Base-by-base conservation (phyloP, 2,113 vertebrate species). In the Hylia prasina region DNA sequence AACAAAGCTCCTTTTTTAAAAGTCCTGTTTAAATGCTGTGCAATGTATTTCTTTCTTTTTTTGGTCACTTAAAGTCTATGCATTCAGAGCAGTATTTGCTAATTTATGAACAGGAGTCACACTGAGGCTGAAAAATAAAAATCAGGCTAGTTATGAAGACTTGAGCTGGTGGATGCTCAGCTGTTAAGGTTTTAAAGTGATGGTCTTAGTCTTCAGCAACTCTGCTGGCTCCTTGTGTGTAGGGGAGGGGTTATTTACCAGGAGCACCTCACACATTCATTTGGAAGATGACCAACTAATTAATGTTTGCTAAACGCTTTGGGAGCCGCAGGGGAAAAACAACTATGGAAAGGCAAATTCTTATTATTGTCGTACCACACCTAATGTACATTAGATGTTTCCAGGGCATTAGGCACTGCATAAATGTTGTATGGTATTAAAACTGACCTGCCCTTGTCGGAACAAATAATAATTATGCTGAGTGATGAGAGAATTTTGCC, bases 221-320 rank as follows among this genome's bases (percentile, higher is more conserved):
- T 80, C 85, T 91, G 66, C 87, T 85, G 80, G 86, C 45, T 88
- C 51, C 53, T 87, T 42, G 83, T 87, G 73, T 71, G 37, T 44
- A 54, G 45, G 77, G 73, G 88, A 87, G 48, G 58, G 84, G 78
- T 69, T 85, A 73, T 94, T 93, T 96, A 92, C 50, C 81, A 72
- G 58, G 60, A 94, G 91, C 81, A 89, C 83, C 76, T 97, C 92
- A 96, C 76, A 84, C 42, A 31, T 45, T 27, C 39, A 2, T 91
- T 94, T 96, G 94, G 95, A 96, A 94, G 89, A 91, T 95, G 96
- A 90, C 82, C 94, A 96, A 53, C 89, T 96, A 95, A 94, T 95
- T 96, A 94, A 91, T 91, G 93, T 95, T 95, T 95, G 92, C 91
- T 86, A 95, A 97, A 92, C 0, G 3, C 88, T 86, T 80, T 0